Percentiles rank a stretch among this genome's conserved stretches.
Conservation (phyloP, 2,113 vertebrate species). For the Bos javanicus region DNA sequence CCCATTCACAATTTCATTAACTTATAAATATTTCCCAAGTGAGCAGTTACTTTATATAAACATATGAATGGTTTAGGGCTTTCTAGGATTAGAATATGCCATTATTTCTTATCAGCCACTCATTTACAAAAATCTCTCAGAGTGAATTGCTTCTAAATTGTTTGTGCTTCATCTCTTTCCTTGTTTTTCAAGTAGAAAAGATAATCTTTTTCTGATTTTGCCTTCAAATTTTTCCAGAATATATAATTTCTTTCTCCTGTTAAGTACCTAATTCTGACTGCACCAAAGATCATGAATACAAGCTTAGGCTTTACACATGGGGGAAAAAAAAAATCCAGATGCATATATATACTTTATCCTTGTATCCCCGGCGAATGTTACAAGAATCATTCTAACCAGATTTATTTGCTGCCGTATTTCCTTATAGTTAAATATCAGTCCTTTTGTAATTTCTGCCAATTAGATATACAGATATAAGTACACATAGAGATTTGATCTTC, state of each 20-base stretch:
- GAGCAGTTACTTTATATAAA: background rate
- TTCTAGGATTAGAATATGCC: background rate
- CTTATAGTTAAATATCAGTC: background rate
- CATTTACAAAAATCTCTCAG: background rate
- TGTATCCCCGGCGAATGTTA: background rate
- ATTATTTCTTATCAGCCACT: conserved; percentile 28
- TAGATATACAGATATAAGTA: background rate
- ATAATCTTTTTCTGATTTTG: background rate
- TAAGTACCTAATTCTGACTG: background rate
- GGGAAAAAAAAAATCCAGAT: background rate
- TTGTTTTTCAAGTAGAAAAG: background rate
- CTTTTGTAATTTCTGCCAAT: background rate
- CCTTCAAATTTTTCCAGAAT: background rate
- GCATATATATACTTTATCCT: background rate
- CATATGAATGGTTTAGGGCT: background rate
- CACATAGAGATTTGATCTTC: background rate
- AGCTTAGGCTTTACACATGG: background rate
- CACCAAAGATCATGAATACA: background rate
- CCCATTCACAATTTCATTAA: background rate
- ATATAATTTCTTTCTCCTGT: background rate
- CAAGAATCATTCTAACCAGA: background rate
- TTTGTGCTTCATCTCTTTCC: background rate
- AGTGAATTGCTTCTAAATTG: background rate
- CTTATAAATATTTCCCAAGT: background rate
- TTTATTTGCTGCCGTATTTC: background rate